Conservation (phyloP, 2,797 vertebrate species). For the Poecilia picta region DNA sequence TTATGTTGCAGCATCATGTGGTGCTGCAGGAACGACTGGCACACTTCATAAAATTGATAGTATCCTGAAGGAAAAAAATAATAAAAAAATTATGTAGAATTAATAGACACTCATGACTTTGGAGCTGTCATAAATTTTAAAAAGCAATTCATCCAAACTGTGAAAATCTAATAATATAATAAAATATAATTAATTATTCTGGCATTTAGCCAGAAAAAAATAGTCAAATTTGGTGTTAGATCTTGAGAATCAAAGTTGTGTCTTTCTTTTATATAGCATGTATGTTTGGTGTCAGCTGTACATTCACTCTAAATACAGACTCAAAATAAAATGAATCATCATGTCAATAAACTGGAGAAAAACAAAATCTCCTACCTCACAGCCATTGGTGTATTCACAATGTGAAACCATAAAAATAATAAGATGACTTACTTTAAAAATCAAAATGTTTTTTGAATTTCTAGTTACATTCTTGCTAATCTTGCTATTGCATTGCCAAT, state of each 20-base stretch:
- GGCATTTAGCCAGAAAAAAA: background rate
- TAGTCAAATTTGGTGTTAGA: background rate
- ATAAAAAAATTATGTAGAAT: background rate
- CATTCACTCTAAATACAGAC: background rate
- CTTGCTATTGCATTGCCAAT: background rate
- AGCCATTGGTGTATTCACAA: background rate
- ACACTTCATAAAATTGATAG: background rate
- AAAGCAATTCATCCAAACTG: background rate
- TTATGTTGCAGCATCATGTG: background rate
- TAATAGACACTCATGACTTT: background rate
- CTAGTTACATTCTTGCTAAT: background rate
- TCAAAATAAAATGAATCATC: background rate
- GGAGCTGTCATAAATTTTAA: background rate
- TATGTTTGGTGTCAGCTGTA: background rate
- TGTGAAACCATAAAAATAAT: background rate
- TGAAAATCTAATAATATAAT: too few relatives aligned
- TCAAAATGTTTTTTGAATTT: background rate
- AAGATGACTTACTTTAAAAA: background rate
- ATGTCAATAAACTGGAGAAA: background rate
- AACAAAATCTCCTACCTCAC: background rate
- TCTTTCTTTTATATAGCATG: background rate
- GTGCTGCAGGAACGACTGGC: background rate
- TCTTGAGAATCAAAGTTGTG: background rate
- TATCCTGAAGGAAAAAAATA: background rate
- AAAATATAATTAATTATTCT: background rate